These are phyloP conservation scores for Rhineura floridana DNA, from an alignment of 2,113 vertebrate genomes.

Conservation along the genomic window DNA sequence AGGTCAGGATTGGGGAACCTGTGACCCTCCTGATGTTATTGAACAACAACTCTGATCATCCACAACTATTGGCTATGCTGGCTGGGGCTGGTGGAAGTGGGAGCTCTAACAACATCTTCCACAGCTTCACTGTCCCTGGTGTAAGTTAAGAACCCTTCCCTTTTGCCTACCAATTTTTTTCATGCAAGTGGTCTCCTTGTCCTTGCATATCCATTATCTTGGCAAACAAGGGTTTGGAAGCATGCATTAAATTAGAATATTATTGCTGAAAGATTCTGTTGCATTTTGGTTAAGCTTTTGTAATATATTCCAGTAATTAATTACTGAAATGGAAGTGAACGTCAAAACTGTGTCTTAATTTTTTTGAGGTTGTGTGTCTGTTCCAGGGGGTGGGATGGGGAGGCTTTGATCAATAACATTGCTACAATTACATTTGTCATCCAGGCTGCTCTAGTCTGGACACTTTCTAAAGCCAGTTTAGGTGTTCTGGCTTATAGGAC, in stretches of 20 bases:
- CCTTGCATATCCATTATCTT: background rate
- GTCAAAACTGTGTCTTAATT: slow-evolving; percentile 58
- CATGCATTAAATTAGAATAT: background rate
- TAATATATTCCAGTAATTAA: slow-evolving; percentile 57
- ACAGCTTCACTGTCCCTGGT: no score
- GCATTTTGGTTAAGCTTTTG: slow-evolving; percentile 35
- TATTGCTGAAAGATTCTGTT: slow-evolving; percentile 11
- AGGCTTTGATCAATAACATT: slow-evolving; percentile 60
- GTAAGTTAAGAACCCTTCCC: no score
- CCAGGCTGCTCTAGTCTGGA: slow-evolving; percentile 43
- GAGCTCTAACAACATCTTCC: no score
- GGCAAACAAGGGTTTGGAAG: background rate
- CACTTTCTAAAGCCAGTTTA: background rate
- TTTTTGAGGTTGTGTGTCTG: slow-evolving; percentile 56
- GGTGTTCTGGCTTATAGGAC: no score
- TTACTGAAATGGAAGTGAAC: slow-evolving; percentile 50
- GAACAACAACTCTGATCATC: no score
- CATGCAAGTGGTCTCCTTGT: background rate
- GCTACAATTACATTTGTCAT: slow-evolving; percentile 31
- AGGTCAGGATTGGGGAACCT: no score
- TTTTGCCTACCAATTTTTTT: background rate
- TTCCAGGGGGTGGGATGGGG: no score
- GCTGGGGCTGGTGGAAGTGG: no score
- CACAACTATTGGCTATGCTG: no score
- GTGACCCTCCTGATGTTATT: no score